phyloP scores from a whole-genome alignment of 2,888 invertebrate genomes.

The Pyrrhia umbra region DNA sequence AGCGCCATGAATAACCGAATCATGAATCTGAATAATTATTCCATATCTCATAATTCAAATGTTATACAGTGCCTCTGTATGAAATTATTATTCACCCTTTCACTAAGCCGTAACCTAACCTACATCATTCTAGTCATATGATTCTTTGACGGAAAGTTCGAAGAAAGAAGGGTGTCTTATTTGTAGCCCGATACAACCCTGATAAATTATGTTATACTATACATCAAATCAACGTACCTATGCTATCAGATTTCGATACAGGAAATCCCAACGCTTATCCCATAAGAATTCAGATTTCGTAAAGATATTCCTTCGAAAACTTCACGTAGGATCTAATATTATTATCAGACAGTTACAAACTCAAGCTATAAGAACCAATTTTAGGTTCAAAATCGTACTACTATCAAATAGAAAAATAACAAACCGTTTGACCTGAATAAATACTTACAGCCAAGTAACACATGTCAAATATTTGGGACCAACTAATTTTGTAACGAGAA shows the following conservation, averaged over 20 bases:
- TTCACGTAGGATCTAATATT: slow-evolving; percentile 11
- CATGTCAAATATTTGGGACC: slow-evolving; percentile 37
- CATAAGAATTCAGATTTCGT: slow-evolving; percentile 15
- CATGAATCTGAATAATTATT: no score
- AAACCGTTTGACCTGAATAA: slow-evolving; percentile 42
- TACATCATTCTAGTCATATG: background rate
- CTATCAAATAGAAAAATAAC: slow-evolving; percentile 12
- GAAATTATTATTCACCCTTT: background rate
- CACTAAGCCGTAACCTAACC: no score
- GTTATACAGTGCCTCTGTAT: background rate
- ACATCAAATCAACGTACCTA: background rate
- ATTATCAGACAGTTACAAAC: slow-evolving; percentile 19
- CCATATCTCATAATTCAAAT: no score
- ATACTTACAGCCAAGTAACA: slow-evolving; percentile 39
- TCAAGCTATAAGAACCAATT: background rate
- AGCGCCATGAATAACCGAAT: no score
- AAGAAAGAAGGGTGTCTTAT: background rate
- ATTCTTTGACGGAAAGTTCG: background rate
- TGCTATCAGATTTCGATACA: slow-evolving; percentile 15
- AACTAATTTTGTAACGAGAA: slow-evolving; percentile 20
- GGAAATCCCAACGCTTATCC: slow-evolving; percentile 21
- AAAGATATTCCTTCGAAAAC: slow-evolving; percentile 26
- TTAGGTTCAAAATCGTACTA: background rate
- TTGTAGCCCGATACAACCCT: background rate
- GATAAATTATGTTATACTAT: background rate